Conservation (phyloP, 2,113 vertebrate species). For the Herpailurus yagouaroundi region DNA sequence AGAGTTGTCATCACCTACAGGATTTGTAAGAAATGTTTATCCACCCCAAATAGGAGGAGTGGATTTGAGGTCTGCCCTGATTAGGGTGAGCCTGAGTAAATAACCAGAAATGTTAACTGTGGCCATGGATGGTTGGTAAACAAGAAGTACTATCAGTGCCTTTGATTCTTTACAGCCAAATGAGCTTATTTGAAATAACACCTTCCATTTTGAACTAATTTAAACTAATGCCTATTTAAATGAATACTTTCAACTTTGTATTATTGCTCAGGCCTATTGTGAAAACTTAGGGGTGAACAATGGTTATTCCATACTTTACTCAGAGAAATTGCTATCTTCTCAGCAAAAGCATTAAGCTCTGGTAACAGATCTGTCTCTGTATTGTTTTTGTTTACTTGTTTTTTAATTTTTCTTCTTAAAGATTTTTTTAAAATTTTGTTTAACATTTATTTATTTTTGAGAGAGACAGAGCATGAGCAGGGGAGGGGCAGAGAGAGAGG, state of each 20-base stretch:
- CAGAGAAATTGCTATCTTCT: not conserved
- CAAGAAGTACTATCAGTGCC: not conserved
- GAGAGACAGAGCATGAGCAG: no score
- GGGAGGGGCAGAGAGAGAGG: no score
- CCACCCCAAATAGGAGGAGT: not conserved
- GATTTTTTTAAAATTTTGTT: no score
- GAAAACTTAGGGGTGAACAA: not conserved
- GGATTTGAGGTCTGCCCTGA: not conserved
- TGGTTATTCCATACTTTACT: not conserved
- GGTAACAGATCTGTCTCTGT: not conserved
- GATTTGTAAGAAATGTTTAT: constrained; percentile 2
- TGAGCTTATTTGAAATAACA: not conserved
- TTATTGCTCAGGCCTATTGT: not conserved
- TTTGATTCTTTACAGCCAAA: not conserved
- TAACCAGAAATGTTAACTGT: not conserved
- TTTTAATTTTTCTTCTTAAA: no score
- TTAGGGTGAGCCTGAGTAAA: not conserved
- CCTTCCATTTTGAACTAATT: not conserved
- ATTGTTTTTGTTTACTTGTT: not conserved
- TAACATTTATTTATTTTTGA: no score
- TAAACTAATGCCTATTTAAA: not conserved
- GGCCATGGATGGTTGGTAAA: not conserved
- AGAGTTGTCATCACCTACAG: not conserved
- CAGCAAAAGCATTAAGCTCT: not conserved
- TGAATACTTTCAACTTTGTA: not conserved